Conservation (phyloP, 2,888 invertebrate genomes). For the Muschampia plurimacula region DNA sequence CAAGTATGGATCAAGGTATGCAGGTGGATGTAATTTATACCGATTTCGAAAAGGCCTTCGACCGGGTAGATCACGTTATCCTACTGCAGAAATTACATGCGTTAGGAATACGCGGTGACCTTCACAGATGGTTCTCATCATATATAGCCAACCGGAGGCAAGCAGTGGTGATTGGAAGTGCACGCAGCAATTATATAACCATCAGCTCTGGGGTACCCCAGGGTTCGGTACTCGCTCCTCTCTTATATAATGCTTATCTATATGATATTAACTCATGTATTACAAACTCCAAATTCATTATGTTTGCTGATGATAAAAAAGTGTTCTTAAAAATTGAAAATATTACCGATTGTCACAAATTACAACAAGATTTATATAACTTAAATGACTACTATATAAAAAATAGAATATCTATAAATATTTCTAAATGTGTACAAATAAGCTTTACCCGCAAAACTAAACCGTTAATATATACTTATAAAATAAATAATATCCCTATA, state of each 20-base stretch:
- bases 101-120: slow-evolving; percentile 6
- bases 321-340: slow-evolving; percentile 1
- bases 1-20: neutral
- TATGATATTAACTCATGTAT: slow-evolving; percentile 14
- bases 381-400: no score
- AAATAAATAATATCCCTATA: no score
- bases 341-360: neutral
- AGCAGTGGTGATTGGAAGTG: no score
- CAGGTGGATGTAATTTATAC: slow-evolving; percentile 8
- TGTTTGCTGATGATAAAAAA: slow-evolving; percentile 12
- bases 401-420: no score
- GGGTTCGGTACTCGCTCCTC: neutral
- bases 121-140: no score
- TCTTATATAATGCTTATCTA: slow-evolving; percentile 8
- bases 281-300: slow-evolving; percentile 1
- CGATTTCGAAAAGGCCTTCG: slow-evolving; percentile 2
- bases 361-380: no score
- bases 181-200: neutral
- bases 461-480: no score
- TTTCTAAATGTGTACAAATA: no score
- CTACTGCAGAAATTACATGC: slow-evolving; percentile 4
- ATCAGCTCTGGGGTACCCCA: slow-evolving; percentile 1
- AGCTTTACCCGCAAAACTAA: no score
- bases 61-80: slow-evolving; percentile 7
- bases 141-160: no score